A percentile compares a stretch with the other conserved stretches of the same genome.
phyloP scores from a whole-genome alignment of 2,113 vertebrate species.

The Sander lucioperca region DNA sequence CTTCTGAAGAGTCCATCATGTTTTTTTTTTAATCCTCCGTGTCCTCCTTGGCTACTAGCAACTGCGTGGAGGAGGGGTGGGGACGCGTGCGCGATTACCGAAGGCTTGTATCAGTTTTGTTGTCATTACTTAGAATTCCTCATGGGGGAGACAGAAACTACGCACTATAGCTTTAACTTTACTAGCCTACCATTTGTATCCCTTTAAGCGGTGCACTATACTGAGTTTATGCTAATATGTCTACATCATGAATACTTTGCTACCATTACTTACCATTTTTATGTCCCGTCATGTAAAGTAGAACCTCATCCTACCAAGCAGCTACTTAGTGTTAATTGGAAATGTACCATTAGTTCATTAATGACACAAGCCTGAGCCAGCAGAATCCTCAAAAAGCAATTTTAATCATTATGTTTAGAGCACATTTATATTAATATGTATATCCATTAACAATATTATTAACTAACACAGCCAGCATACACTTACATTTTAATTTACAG shows the following conservation, averaged over 20 bases:
- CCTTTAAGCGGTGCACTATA: neutral
- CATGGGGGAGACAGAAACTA: no score
- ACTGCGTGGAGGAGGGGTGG: no score
- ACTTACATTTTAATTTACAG: neutral
- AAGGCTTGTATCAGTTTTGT: no score
- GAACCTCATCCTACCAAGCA: neutral
- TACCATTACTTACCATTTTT: neutral
- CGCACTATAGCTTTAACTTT: no score
- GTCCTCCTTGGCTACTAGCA: no score
- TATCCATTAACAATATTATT: constrained; percentile 2
- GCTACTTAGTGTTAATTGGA: constrained; percentile 22
- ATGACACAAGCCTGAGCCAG: neutral
- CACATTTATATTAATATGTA: constrained; percentile 26
- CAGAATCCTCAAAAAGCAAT: constrained; percentile 4
- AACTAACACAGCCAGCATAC: neutral
- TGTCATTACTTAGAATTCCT: no score
- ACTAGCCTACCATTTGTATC: no score
- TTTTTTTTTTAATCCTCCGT: no score
- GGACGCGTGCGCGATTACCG: no score
- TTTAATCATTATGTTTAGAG: constrained; percentile 14
- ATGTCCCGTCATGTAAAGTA: neutral
- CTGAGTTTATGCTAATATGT: neutral
- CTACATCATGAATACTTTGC: neutral
- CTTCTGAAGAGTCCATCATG: no score
- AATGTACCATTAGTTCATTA: neutral